phyloP scores from a whole-genome alignment of 2,888 invertebrate genomes.

The Phorcus lineatus region DNA sequence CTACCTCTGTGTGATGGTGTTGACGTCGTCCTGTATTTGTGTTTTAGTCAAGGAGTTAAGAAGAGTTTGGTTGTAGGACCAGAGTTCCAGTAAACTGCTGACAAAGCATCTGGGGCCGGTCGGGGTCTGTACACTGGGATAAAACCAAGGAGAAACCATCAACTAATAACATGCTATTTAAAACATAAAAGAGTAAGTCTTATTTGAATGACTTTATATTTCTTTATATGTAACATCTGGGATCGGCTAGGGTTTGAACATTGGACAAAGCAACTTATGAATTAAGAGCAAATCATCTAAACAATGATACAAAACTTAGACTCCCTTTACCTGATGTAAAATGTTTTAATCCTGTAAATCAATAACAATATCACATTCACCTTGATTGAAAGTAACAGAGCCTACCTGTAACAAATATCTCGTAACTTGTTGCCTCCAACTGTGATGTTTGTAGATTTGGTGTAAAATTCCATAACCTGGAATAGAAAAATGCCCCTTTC shows the following conservation, averaged over 20 bases:
- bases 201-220: no score
- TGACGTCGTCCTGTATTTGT: conserved; percentile 54
- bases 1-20: conserved; percentile 58
- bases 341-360: no score
- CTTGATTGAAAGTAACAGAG: neutral
- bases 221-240: no score
- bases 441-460: conserved; percentile 41
- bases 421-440: conserved; percentile 43
- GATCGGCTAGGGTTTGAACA: no score
- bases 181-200: no score
- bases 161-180: no score
- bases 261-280: no score
- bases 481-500: conserved; percentile 22
- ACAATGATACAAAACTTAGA: no score
- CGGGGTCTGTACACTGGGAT: conserved; percentile 27
- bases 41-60: conserved; percentile 50
- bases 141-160: neutral
- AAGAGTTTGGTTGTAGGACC: conserved; percentile 57
- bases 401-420: conserved; percentile 58
- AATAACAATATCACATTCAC: neutral
- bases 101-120: conserved; percentile 52
- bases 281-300: no score
- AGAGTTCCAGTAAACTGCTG: conserved; percentile 62
- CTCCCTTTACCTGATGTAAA: no score
- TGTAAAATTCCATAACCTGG: conserved; percentile 58